Base-by-base conservation (phyloP, 2,797 vertebrate species). In the Numenius phaeopus region DNA sequence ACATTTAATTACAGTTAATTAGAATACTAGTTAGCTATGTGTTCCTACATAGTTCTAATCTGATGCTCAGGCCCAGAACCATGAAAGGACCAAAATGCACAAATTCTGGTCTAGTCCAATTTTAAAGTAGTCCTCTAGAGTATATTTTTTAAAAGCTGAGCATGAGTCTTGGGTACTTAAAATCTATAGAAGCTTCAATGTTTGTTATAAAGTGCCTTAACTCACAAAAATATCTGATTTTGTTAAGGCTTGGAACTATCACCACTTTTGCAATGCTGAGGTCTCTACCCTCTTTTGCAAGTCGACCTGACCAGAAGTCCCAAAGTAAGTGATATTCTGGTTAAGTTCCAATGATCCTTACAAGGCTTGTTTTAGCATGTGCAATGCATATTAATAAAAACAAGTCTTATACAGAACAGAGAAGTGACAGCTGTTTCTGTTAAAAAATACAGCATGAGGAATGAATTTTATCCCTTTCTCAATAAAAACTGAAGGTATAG, bases 1-100 rank as follows among this genome's bases (percentile, higher is more conserved):
- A 71, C 21, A 92, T 80, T 97, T 95, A 93, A 97, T 95, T 96
- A 55, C 17, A 93, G 23, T 78, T 96, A 97, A 96, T 98, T 97
- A 96, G 26, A 93, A 95, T 78, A 95, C 39, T 88, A 80, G 34
- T 92, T 97, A 90, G 55, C 22, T 94, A 42, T 42, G 67, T 90
- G 65, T 57, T 95, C 24, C 83, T 91, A 49, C 14, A 46, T 19
- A 84, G 69, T 30, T 94, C 24, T 86, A 46, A 75, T 67, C 65
- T 90, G 55, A 83, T 83, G n/a, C 24, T 96, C 37, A 70, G 23
- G 26, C 54, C 78, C 59, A 96, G 87, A 95, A 81, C 29, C 87
- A 86, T 21, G 40, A 92, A 87, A 49, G 21, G 17, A 49, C 8
- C 0, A 2, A 87, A 92, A 79, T 29, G 34, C 16, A 72, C 19